These are phyloP conservation scores for Sprattus sprattus DNA, from an alignment of 2,113 vertebrate genomes.

Conservation along the genomic window DNA sequence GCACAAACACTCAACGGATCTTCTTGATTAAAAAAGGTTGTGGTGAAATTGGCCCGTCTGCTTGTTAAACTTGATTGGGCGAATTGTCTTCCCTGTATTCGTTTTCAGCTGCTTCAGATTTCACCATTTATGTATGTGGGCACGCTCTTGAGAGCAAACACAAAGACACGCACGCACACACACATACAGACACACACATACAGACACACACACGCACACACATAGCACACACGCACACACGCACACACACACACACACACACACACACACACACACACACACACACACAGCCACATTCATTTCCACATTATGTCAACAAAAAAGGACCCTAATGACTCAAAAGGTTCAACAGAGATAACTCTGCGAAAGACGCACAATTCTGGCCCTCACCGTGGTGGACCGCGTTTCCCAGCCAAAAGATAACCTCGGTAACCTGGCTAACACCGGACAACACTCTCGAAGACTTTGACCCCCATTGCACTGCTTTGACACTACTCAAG, in stretches of 20 bases:
- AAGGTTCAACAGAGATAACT: background rate
- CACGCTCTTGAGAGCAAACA: too few species aligned
- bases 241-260: background rate
- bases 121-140: background rate
- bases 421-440: background rate
- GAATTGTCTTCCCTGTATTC: background rate
- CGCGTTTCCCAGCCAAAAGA: background rate
- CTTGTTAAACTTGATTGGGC: background rate
- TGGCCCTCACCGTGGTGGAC: background rate
- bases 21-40: conserved; percentile 6
- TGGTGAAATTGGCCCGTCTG: background rate
- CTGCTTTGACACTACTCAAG: background rate
- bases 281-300: background rate
- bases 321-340: background rate
- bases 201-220: too few species aligned
- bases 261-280: background rate
- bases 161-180: background rate
- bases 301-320: conserved; percentile 8
- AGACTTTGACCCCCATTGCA: background rate
- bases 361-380: background rate
- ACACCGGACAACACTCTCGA: background rate
- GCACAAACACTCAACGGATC: background rate
- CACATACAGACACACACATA: too few species aligned
- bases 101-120: background rate
- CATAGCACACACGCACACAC: too few species aligned